phyloP scores from a whole-genome alignment of 2,113 vertebrate species.

The Agapornis roseicollis region DNA sequence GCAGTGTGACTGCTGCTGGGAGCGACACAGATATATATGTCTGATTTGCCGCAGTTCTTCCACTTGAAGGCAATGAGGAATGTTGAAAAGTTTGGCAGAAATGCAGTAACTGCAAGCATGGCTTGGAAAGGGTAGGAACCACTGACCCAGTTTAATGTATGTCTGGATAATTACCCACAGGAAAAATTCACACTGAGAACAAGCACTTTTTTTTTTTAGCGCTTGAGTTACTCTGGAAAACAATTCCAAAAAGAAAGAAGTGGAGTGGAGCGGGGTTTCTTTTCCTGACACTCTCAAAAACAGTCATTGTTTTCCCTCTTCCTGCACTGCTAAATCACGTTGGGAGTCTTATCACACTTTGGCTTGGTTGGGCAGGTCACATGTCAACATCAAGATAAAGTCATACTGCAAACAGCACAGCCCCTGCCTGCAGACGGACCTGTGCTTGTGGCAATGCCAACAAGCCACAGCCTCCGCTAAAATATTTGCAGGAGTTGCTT shows the following conservation, averaged over 20 bases:
- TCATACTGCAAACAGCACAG: background rate
- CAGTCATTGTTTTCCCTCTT: slow-evolving; percentile 62
- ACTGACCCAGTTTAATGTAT: slow-evolving; percentile 24
- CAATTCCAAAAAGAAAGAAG: background rate
- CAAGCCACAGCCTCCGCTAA: background rate
- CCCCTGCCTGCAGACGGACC: background rate
- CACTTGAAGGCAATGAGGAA: background rate
- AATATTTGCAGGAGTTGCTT: background rate
- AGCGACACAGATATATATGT: background rate
- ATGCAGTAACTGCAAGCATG: background rate
- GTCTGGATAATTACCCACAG: background rate
- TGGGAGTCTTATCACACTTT: slow-evolving; percentile 18
- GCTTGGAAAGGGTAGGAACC: slow-evolving; percentile 5
- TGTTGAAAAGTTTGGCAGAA: background rate
- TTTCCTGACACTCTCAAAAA: slow-evolving; percentile 45
- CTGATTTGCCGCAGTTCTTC: background rate
- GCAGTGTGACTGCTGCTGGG: background rate
- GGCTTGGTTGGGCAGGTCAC: background rate
- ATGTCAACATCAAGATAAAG: slow-evolving; percentile 35
- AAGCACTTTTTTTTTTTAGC: background rate
- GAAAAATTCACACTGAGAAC: slow-evolving; percentile 19
- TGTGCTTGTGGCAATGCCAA: background rate
- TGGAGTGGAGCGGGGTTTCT: background rate
- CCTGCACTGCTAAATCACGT: slow-evolving; percentile 16
- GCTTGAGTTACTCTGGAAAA: background rate